These are phyloP conservation scores for Hydriomena furcata DNA, from an alignment of 2,888 invertebrate species.

Conservation along the genomic window DNA sequence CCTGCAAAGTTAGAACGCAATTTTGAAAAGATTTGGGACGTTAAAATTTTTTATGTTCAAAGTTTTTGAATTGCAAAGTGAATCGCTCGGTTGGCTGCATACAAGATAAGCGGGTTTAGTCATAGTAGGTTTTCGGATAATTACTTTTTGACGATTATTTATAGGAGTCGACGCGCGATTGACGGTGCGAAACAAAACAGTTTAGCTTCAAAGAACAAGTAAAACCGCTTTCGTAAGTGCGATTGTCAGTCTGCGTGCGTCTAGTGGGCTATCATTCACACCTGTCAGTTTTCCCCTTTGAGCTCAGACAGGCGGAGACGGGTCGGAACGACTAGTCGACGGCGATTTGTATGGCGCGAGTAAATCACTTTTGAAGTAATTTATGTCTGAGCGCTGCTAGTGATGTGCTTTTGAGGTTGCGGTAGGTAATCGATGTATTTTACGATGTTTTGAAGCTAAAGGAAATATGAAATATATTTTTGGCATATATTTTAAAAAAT, in stretches of 20 bases:
- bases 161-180: too few species aligned
- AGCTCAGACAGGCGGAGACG: constrained; percentile 61
- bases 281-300: constrained; percentile 70
- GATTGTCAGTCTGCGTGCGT: constrained; percentile 66
- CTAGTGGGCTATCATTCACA: constrained; percentile 63
- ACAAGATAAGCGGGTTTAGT: constrained; percentile 26
- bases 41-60: constrained; percentile 43
- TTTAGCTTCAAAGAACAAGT: constrained; percentile 65
- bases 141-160: constrained; percentile 34
- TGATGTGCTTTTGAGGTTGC: constrained; percentile 47
- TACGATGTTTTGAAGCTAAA: constrained; percentile 31
- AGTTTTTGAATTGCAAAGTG: constrained; percentile 39
- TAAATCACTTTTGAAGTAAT: constrained; percentile 81
- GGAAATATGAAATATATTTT: too few species aligned
- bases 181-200: constrained; percentile 45
- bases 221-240: constrained; percentile 55
- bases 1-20: constrained; percentile 43
- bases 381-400: constrained; percentile 65
- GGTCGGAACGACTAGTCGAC: constrained; percentile 66
- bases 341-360: constrained; percentile 72
- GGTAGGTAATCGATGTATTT: constrained; percentile 31
- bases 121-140: constrained; percentile 28
- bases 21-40: constrained; percentile 45
- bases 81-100: constrained; percentile 26
- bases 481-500: too few species aligned